These are phyloP conservation scores for Maconellicoccus hirsutus DNA, from an alignment of 1,140 invertebrate genomes.

Conservation along the genomic window DNA sequence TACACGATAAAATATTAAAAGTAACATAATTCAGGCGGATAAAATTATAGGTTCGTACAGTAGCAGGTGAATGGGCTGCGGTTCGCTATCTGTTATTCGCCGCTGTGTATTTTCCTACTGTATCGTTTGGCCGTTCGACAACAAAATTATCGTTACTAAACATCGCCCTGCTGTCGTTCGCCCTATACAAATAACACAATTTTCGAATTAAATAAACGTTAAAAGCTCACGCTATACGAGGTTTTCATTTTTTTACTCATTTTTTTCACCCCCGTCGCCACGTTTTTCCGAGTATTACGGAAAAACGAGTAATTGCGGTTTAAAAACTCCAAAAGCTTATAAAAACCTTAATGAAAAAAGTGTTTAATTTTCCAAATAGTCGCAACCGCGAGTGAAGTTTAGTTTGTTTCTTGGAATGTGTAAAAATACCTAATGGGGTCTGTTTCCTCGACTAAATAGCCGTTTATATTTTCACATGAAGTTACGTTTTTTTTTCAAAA, in stretches of 20 bases:
- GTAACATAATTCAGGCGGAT: slow-evolving; percentile 7
- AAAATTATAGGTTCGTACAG: slow-evolving; percentile 5
- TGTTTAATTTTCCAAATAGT: slow-evolving; percentile 1
- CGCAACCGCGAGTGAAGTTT: not conserved
- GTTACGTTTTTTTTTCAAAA: no score
- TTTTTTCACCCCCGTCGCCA: not conserved
- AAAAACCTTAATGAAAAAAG: not conserved
- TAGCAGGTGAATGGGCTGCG: slow-evolving; percentile 6
- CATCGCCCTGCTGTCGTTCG: slow-evolving; percentile 1
- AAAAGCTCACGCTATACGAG: not conserved
- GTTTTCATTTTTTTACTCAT: not conserved
- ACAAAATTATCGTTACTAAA: slow-evolving; percentile 5
- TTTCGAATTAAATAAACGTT: slow-evolving; percentile 9
- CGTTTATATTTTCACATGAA: no score
- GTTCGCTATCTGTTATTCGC: slow-evolving; percentile 2
- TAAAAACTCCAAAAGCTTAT: not conserved
- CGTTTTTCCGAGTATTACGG: not conserved
- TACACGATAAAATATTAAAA: slow-evolving; percentile 10
- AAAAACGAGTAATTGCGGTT: not conserved
- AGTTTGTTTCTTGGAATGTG: not conserved
- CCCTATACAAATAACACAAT: not conserved
- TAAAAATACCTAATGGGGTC: no score
- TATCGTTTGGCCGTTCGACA: slow-evolving; percentile 2
- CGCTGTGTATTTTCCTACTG: not conserved
- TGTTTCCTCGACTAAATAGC: no score